Evolutionary conservation across 2,888 invertebrate species (phyloP).

Genomic region (Athetis lepigone): DNA sequence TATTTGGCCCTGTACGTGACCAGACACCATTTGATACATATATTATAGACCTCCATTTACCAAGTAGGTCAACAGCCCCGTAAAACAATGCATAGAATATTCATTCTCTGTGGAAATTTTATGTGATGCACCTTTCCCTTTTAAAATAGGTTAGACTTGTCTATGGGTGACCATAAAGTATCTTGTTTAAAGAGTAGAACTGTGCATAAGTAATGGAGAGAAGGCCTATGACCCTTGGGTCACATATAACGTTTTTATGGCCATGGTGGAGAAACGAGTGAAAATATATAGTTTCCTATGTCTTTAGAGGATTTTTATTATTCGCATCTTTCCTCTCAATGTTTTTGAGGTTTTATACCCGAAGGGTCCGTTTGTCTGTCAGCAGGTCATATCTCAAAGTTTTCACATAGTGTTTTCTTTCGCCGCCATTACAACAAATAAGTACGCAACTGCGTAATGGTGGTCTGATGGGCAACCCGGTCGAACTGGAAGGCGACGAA

Average conservation of each 20-base stretch:
- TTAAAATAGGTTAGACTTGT: conserved; percentile 28
- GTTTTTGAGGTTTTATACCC: too few species aligned
- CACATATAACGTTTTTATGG: conserved; percentile 42
- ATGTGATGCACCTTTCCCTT: conserved; percentile 29
- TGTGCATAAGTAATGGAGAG: conserved; percentile 49
- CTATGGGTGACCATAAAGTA: conserved; percentile 40
- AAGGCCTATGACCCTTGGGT: conserved; percentile 23
- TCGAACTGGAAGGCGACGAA: too few species aligned
- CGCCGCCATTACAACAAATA: too few species aligned
- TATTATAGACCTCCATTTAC: not conserved
- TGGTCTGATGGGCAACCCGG: too few species aligned
- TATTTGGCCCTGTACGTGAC: conserved; percentile 21
- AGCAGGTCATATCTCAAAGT: too few species aligned
- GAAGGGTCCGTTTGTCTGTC: too few species aligned
- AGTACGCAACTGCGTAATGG: too few species aligned
- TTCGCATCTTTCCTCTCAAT: not conserved
- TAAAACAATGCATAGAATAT: conserved; percentile 44
- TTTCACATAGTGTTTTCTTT: too few species aligned
- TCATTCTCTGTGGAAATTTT: conserved; percentile 12
- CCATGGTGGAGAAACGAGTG: not conserved
- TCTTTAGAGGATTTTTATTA: conserved; percentile 10
- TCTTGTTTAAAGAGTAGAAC: conserved; percentile 39
- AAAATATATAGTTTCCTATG: conserved; percentile 3
- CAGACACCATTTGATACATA: conserved; percentile 10
- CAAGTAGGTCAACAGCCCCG: conserved; percentile 14